phyloP scores from a whole-genome alignment of 2,888 invertebrate genomes.

The Agriotes lineatus region DNA sequence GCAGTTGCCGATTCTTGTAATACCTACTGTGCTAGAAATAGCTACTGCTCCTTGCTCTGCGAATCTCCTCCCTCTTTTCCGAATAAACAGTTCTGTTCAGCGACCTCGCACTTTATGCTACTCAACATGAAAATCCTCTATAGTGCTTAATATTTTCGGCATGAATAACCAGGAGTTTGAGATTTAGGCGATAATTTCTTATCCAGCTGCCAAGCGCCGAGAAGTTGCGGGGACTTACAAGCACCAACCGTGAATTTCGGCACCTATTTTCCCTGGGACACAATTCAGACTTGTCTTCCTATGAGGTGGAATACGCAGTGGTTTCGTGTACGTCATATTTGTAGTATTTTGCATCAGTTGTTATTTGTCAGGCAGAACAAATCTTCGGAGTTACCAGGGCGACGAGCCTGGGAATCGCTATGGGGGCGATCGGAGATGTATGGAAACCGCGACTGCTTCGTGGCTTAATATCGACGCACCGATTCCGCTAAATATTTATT shows the following conservation, averaged over 20 bases:
- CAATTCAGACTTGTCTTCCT: conserved; percentile 1
- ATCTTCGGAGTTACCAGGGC: conserved; percentile 25
- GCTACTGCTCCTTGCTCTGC: too few species aligned
- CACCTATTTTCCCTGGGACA: neutral
- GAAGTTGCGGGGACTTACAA: too few species aligned
- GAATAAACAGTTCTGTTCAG: too few species aligned
- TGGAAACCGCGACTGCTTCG: conserved; percentile 18
- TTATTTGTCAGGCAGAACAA: conserved; percentile 34
- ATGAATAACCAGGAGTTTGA: neutral
- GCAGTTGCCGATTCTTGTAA: too few species aligned
- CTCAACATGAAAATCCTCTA: neutral
- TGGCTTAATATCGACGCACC: conserved; percentile 11
- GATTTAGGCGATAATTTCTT: too few species aligned
- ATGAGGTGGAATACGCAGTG: neutral
- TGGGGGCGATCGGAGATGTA: conserved; percentile 20
- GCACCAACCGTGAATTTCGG: neutral
- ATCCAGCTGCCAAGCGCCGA: neutral
- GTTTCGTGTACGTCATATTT: conserved; percentile 22
- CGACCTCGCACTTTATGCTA: too few species aligned
- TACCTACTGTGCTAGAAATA: too few species aligned
- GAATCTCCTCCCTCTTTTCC: too few species aligned
- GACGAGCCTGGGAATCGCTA: conserved; percentile 16
- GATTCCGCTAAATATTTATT: conserved; percentile 12
- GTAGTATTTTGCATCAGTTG: conserved; percentile 16
- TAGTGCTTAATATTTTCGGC: neutral